Conservation (phyloP, 1,140 invertebrate genomes). For the Micrasema longulum region DNA sequence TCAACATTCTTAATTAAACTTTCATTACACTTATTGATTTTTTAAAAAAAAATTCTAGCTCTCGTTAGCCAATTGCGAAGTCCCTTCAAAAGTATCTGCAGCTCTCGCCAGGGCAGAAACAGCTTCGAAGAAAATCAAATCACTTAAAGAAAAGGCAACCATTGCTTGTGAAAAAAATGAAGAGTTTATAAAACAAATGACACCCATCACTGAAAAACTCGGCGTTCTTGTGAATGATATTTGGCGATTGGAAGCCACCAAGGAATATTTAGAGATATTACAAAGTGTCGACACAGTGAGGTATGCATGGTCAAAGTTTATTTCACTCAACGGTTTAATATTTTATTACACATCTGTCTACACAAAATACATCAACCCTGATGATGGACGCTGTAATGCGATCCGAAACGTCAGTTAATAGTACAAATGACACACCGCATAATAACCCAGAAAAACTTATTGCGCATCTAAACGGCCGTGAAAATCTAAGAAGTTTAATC, state of each 20-base stretch:
- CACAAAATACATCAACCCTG: no score
- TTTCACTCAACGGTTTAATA: no score
- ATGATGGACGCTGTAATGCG: no score
- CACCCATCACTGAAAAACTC: conserved; percentile 59
- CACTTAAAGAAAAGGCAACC: conserved; percentile 59
- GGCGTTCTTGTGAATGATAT: conserved; percentile 61
- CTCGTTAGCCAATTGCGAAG: conserved; percentile 60
- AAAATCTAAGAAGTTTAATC: no score
- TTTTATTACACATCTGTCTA: no score
- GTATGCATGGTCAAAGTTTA: no score
- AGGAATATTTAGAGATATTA: conserved; percentile 64
- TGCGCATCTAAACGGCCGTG: no score
- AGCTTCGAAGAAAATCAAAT: conserved; percentile 60
- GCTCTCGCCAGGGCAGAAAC: conserved; percentile 62
- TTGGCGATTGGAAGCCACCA: conserved; percentile 60
- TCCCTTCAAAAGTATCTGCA: conserved; percentile 61
- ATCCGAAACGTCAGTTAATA: no score
- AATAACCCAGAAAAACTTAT: no score
- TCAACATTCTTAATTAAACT: no score
- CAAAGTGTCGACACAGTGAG: conserved; percentile 63
- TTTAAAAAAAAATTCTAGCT: conserved; percentile 56
- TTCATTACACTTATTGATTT: background rate
- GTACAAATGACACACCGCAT: no score
- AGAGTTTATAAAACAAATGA: conserved; percentile 59
- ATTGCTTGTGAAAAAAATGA: conserved; percentile 58